Evolutionary conservation across 1,140 invertebrate species (phyloP).

Genomic region (Hycleus phaleratus): DNA sequence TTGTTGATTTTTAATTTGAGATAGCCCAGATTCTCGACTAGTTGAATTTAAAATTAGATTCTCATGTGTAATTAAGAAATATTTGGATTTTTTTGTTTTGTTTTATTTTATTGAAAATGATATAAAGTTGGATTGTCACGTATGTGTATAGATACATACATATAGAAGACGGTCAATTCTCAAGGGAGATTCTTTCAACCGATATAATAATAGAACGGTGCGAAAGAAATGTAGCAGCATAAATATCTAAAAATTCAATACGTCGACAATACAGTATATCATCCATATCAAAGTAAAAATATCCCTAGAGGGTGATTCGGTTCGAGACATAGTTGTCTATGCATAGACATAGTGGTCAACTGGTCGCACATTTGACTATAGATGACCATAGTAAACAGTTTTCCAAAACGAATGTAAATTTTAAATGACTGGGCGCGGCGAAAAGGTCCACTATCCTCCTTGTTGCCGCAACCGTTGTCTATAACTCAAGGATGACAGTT

Average conservation of each 20-base stretch:
- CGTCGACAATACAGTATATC: conserved; percentile 36
- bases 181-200: conserved; percentile 6
- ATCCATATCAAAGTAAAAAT: conserved; percentile 35
- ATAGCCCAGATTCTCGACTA: too few relatives aligned
- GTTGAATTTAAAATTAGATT: too few relatives aligned
- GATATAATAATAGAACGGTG: conserved; percentile 14
- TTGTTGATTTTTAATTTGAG: too few relatives aligned
- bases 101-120: too few relatives aligned
- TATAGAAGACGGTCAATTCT: conserved; percentile 3
- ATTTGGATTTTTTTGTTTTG: too few relatives aligned
- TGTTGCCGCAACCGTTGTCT: conserved; percentile 26
- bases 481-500: conserved; percentile 38
- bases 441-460: conserved; percentile 18
- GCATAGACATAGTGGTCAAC: conserved; percentile 34
- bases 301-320: conserved; percentile 33
- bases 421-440: conserved; percentile 30
- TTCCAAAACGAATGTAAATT: conserved; percentile 36
- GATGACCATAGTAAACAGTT: conserved; percentile 37
- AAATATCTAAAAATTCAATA: conserved; percentile 35
- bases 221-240: conserved; percentile 23
- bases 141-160: neutral
- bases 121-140: conserved; percentile 6
- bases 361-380: conserved; percentile 38
- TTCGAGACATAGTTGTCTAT: conserved; percentile 34
- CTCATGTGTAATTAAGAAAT: too few relatives aligned